Evolutionary conservation across 30 jellyfish, hydroid and myxozoan genomes (phyloP).

Genomic region (Chrysaora quinquecirrha): DNA sequence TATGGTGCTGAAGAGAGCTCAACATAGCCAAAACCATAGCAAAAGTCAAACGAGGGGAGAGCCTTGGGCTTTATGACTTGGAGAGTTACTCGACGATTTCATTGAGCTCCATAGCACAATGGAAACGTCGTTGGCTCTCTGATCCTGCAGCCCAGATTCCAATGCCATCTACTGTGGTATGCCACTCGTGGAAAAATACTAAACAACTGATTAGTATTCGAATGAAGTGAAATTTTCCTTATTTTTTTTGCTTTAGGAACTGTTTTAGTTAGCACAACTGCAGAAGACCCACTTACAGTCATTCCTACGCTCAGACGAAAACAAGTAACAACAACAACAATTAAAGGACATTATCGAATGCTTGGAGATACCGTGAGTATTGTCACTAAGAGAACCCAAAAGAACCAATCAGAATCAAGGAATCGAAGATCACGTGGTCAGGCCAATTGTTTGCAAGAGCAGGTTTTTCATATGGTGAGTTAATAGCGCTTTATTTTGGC

Average conservation of each 20-base stretch:
- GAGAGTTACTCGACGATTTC: too few species aligned
- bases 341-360: slow-evolving; percentile 76
- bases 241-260: slow-evolving; percentile 50
- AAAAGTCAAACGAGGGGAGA: too few species aligned
- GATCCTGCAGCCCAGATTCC: too few species aligned
- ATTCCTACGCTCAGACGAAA: slow-evolving; percentile 57
- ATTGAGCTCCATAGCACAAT: too few species aligned
- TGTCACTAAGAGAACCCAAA: slow-evolving; percentile 23
- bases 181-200: too few species aligned
- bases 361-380: slow-evolving; percentile 46
- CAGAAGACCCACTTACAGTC: slow-evolving; percentile 69
- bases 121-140: too few species aligned
- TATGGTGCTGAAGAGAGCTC: too few species aligned
- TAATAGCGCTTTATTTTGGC: background rate
- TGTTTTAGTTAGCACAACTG: slow-evolving; percentile 65
- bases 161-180: too few species aligned
- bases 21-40: too few species aligned
- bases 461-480: slow-evolving; percentile 73
- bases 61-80: too few species aligned
- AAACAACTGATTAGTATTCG: too few species aligned
- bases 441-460: slow-evolving; percentile 44
- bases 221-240: too few species aligned
- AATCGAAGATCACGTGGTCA: slow-evolving; percentile 45
- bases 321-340: slow-evolving; percentile 50
- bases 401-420: slow-evolving; percentile 44